Conservation (phyloP, 37 sponge, comb jelly and placozoan species). For the Halichondria panicea region DNA sequence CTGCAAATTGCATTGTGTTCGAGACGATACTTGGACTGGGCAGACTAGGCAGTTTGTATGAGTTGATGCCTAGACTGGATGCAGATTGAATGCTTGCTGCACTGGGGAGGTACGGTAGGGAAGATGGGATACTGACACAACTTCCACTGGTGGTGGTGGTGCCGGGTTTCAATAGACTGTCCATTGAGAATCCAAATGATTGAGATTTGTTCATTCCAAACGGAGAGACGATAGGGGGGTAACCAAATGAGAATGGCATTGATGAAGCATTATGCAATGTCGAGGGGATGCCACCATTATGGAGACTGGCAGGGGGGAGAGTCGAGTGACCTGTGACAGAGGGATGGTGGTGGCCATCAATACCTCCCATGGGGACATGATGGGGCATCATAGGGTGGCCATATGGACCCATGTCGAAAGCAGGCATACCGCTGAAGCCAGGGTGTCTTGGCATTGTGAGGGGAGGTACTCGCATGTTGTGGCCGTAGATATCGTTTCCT, state of each 20-base stretch:
- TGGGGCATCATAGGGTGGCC: slow-evolving; percentile 23
- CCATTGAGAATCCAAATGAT: slow-evolving; percentile 58
- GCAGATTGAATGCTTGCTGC: slow-evolving; percentile 10
- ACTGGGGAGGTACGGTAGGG: slow-evolving; percentile 24
- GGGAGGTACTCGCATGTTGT: slow-evolving; percentile 44
- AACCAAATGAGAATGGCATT: slow-evolving; percentile 42
- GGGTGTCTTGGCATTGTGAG: slow-evolving; percentile 51
- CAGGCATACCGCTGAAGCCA: slow-evolving; percentile 51
- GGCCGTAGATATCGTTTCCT: slow-evolving; percentile 58
- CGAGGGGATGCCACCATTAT: slow-evolving; percentile 1
- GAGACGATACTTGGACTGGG: slow-evolving; percentile 66
- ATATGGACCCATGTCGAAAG: slow-evolving; percentile 5
- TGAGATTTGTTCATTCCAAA: slow-evolving; percentile 57
- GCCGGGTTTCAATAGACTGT: slow-evolving; percentile 47
- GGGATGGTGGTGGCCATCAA: slow-evolving; percentile 12
- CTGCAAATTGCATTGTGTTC: slow-evolving; percentile 53
- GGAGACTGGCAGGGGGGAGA: not conserved
- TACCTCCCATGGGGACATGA: not conserved
- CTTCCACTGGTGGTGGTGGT: not conserved
- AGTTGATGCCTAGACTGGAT: slow-evolving; percentile 38
- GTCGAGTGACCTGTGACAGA: slow-evolving; percentile 16
- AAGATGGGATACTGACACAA: slow-evolving; percentile 1
- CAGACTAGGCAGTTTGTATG: slow-evolving; percentile 55
- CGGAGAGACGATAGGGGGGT: slow-evolving; percentile 57
- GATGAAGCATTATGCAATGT: slow-evolving; percentile 9